A percentile compares a stretch with the other conserved stretches of the same genome.
phyloP scores from a whole-genome alignment of 2,797 vertebrate species.

The Sparidentex hasta region DNA sequence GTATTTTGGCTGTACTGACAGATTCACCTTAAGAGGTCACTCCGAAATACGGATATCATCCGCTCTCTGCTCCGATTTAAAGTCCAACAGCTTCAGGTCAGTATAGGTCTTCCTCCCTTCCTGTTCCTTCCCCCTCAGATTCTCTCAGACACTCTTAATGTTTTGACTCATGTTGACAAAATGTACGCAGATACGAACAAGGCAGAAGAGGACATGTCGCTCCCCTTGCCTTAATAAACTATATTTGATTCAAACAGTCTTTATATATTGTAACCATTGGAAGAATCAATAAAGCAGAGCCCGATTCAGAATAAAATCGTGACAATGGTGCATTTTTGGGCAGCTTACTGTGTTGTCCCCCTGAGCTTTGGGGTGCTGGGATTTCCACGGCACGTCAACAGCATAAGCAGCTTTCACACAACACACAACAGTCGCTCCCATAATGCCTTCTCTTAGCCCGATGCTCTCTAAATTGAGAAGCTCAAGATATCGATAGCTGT shows the following conservation, averaged over 20 bases:
- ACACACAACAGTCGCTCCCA: neutral
- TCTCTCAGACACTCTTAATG: neutral
- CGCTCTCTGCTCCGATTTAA: slow-evolving; percentile 26
- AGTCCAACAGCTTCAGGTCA: slow-evolving; percentile 21
- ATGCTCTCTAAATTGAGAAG: neutral
- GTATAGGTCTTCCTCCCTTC: slow-evolving; percentile 1
- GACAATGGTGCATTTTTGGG: neutral
- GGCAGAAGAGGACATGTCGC: too few species aligned
- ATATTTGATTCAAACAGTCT: too few species aligned
- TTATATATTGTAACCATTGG: neutral
- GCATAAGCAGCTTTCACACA: slow-evolving; percentile 19
- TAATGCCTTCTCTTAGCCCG: neutral
- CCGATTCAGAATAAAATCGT: neutral
- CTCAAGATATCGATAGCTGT: neutral
- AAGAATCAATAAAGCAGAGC: neutral
- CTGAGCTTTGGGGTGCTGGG: neutral
- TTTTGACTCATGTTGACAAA: neutral
- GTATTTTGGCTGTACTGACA: neutral
- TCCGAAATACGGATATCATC: slow-evolving; percentile 22
- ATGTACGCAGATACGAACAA: neutral
- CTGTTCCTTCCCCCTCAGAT: neutral
- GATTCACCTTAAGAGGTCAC: neutral
- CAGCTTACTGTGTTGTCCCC: neutral
- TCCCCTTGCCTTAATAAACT: neutral
- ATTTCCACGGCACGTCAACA: slow-evolving; percentile 8